Evolutionary conservation across 2,113 vertebrate genomes (phyloP).

Genomic region (Neotragus moschatus): DNA sequence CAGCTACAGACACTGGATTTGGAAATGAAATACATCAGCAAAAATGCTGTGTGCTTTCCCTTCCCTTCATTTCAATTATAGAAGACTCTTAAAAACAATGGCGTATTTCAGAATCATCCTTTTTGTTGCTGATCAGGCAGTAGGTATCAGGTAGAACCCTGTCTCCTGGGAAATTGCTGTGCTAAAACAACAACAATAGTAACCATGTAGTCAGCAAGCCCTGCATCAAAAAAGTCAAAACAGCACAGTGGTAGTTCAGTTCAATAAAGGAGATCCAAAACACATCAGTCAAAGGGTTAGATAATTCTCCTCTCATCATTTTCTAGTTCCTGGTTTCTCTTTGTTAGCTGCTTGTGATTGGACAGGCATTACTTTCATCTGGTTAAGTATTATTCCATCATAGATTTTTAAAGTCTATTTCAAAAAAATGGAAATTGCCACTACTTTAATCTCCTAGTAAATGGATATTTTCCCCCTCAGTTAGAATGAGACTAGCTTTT

Average conservation of each 20-base stretch:
- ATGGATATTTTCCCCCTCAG: slow-evolving; percentile 21
- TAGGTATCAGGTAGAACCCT: background rate
- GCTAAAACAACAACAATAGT: background rate
- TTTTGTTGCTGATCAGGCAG: background rate
- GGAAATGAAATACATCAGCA: background rate
- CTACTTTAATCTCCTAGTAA: slow-evolving; percentile 49
- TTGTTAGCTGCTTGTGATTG: background rate
- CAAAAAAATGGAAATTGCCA: slow-evolving; percentile 28
- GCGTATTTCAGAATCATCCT: background rate
- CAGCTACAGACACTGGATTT: background rate
- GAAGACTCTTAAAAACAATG: slow-evolving; percentile 2
- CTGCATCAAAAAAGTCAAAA: background rate
- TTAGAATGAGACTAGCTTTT: slow-evolving; percentile 23
- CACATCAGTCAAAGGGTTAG: background rate
- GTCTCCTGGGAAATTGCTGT: background rate
- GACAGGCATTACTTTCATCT: background rate
- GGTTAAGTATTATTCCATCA: background rate
- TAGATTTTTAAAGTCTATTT: slow-evolving; percentile 1
- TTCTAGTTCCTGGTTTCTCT: background rate
- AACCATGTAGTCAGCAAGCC: background rate
- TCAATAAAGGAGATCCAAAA: slow-evolving; percentile 7
- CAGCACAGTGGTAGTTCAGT: background rate
- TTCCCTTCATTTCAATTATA: background rate
- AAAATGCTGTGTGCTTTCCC: background rate
- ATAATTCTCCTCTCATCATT: background rate